A percentile compares a stretch with the other conserved stretches of the same genome.
phyloP scores from a whole-genome alignment of 2,113 vertebrate species.

The Aleadryas rufinucha region DNA sequence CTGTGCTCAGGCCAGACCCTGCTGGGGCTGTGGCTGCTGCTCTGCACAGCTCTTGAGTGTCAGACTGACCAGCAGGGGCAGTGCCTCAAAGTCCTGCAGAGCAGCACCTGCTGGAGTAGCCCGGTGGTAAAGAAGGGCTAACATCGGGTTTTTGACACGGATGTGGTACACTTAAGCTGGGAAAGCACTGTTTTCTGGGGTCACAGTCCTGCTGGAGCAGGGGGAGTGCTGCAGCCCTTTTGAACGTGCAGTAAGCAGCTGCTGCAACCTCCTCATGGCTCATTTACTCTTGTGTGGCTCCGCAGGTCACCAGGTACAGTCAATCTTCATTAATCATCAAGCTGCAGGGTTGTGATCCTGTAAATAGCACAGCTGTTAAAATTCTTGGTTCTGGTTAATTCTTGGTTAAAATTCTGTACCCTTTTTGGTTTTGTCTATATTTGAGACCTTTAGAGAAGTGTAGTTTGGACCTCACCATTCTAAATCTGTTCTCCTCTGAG shows the following conservation, averaged over 20 bases:
- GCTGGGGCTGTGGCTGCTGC: neutral
- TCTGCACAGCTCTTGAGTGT: neutral
- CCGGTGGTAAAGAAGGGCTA: neutral
- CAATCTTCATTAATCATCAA: neutral
- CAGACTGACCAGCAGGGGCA: neutral
- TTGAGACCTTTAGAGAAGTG: neutral
- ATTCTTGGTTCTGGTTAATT: neutral
- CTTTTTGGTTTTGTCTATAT: neutral
- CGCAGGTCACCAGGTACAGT: neutral
- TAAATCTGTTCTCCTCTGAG: neutral
- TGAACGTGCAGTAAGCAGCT: neutral
- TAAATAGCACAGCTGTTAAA: neutral
- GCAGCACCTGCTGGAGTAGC: neutral
- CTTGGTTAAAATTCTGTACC: too few species aligned
- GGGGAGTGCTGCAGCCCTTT: neutral
- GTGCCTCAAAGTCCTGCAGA: neutral
- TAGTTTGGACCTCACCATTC: neutral
- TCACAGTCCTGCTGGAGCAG: neutral
- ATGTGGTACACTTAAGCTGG: fast-evolving
- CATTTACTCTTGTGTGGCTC: neutral
- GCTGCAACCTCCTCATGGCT: neutral
- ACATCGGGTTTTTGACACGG: fast-evolving
- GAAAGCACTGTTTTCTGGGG: neutral
- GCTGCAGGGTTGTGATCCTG: neutral
- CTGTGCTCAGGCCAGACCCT: fast-evolving